A percentile compares a stretch with the other conserved stretches of the same genome.
phyloP scores from a whole-genome alignment of 1,140 invertebrate genomes.

The Listronotus bonariensis region DNA sequence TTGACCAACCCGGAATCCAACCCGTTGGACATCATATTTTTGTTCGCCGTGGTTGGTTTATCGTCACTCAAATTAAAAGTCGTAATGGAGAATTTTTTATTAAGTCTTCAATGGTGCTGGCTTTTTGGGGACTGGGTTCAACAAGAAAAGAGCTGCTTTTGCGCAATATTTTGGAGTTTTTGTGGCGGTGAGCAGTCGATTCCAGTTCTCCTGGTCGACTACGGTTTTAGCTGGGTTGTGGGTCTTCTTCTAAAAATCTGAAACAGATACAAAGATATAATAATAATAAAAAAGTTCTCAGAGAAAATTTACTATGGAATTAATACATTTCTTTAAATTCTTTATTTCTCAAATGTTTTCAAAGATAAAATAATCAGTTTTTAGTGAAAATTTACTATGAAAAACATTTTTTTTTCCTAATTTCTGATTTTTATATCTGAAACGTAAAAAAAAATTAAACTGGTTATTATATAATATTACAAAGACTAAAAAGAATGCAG shows the following conservation, averaged over 20 bases:
- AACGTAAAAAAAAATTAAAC: too few relatives aligned
- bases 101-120: constrained; percentile 43
- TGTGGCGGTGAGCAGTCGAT: constrained; percentile 17
- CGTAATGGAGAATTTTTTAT: constrained; percentile 41
- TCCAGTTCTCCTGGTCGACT: constrained; percentile 26
- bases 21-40: constrained; percentile 80
- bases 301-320: too few relatives aligned
- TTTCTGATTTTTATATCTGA: too few relatives aligned
- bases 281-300: background rate
- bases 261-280: constrained; percentile 1
- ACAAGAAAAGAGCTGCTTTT: constrained; percentile 25
- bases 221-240: constrained; percentile 9
- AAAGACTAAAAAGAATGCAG: too few relatives aligned
- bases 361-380: too few relatives aligned
- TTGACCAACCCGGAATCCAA: constrained; percentile 71
- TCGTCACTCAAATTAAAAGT: constrained; percentile 47
- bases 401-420: too few relatives aligned
- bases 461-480: too few relatives aligned
- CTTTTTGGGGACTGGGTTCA: constrained; percentile 30
- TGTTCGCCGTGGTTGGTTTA: constrained; percentile 43
- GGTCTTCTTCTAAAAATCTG: constrained; percentile 16
- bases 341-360: too few relatives aligned
- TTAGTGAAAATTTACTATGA: too few relatives aligned
- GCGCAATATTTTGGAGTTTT: constrained; percentile 11
- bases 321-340: too few relatives aligned